Evolutionary conservation across 23 tunicate genomes (phyloP).

Genomic region (Botrylloides violaceus): DNA sequence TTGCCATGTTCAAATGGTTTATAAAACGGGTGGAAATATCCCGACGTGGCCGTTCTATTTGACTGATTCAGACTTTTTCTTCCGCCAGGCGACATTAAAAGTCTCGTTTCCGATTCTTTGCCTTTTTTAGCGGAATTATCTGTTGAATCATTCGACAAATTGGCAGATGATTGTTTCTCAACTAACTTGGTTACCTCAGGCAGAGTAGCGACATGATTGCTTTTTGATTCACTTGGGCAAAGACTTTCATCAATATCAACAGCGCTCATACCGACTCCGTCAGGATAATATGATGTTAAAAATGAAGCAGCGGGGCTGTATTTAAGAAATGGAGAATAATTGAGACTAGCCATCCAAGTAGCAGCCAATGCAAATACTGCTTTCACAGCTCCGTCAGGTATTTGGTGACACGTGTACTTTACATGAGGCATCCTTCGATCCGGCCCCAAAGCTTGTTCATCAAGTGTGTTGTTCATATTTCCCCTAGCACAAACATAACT

Average conservation of each 20-base stretch:
- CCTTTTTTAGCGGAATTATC: neutral
- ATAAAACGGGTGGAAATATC: constrained; percentile 87
- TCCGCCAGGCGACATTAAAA: constrained; percentile 77
- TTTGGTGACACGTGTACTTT: constrained; percentile 54
- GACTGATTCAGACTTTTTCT: constrained; percentile 44
- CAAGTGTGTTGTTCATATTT: constrained; percentile 47
- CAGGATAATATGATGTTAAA: constrained; percentile 82
- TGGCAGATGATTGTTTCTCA: constrained; percentile 6
- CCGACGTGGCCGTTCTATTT: constrained; percentile 21
- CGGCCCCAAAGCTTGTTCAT: neutral
- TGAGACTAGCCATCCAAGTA: constrained; percentile 52
- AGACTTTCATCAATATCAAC: constrained; percentile 50
- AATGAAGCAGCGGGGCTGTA: constrained; percentile 84
- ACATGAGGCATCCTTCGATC: constrained; percentile 29
- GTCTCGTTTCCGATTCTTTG: constrained; percentile 8
- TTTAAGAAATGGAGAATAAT: constrained; percentile 61
- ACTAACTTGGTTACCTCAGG: constrained; percentile 23
- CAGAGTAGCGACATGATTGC: constrained; percentile 35
- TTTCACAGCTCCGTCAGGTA: constrained; percentile 33
- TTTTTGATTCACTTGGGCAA: neutral
- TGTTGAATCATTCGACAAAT: neutral
- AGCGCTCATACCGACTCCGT: constrained; percentile 96
- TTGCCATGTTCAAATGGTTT: constrained; percentile 82
- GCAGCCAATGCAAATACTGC: constrained; percentile 22
- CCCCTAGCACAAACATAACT: constrained; percentile 64